These are phyloP conservation scores for Drosophila flavopinicola DNA, from an alignment of 2,888 invertebrate species.

Conservation along the genomic window DNA sequence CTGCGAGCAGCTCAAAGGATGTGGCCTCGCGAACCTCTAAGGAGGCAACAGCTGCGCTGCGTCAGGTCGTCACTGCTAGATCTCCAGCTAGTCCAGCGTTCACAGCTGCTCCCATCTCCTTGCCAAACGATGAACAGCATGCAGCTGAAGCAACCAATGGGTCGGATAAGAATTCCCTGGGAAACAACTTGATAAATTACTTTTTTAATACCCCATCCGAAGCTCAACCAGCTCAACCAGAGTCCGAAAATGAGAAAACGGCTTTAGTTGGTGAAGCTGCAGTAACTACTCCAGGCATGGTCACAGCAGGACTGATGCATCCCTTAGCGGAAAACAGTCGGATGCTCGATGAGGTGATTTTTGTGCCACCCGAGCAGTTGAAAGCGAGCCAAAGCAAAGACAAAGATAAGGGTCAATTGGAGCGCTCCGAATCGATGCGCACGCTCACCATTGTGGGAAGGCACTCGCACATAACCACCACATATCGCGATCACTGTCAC, in stretches of 20 bases:
- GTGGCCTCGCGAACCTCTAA: background rate
- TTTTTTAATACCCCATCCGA: background rate
- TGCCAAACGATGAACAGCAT: background rate
- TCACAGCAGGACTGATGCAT: background rate
- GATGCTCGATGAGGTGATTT: background rate
- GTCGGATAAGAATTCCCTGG: background rate
- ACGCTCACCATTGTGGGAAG: conserved; percentile 56
- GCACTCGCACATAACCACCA: conserved; percentile 40
- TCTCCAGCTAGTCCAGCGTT: background rate
- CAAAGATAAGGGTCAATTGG: background rate
- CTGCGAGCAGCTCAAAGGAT: background rate
- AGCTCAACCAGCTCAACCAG: background rate
- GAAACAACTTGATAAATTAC: background rate
- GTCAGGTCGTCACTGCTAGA: background rate
- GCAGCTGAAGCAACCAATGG: background rate
- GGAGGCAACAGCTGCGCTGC: background rate
- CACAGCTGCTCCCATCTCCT: background rate
- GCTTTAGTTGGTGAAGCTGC: background rate
- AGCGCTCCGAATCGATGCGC: conserved; percentile 42
- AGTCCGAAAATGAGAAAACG: too few species aligned
- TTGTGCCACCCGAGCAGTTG: background rate
- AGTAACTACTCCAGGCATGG: background rate
- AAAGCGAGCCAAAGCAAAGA: background rate
- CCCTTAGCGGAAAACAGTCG: background rate
- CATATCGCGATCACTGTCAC: conserved; percentile 55